Conservation (phyloP, 2,113 vertebrate genomes). For the Anseranas semipalmata region DNA sequence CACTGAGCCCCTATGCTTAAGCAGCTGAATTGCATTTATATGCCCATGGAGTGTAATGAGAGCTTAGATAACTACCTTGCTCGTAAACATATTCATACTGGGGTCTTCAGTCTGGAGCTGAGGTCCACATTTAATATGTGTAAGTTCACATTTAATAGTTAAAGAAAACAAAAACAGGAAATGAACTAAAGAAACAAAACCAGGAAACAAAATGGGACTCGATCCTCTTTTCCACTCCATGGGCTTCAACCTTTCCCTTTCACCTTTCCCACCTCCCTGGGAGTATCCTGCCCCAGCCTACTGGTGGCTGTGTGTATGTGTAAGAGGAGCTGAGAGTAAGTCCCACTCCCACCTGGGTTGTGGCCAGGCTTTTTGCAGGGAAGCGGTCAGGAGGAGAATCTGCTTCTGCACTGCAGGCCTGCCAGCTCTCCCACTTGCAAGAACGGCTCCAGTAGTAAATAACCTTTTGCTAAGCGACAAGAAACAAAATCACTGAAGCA, state of each 20-base stretch:
- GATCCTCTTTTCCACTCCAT: not conserved
- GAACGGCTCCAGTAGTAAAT: not conserved
- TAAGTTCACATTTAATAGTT: not conserved
- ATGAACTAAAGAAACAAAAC: not conserved
- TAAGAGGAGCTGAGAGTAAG: not conserved
- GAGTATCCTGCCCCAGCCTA: not conserved
- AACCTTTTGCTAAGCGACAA: not conserved
- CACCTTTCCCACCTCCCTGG: not conserved
- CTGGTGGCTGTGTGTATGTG: not conserved
- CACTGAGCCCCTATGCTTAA: not conserved
- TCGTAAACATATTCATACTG: not conserved
- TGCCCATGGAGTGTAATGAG: not conserved
- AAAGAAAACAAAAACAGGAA: not conserved
- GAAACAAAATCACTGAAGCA: not conserved
- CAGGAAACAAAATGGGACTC: not conserved
- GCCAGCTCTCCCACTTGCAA: not conserved
- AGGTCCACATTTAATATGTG: not conserved
- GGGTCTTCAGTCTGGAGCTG: not conserved
- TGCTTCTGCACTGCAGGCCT: fast-evolving
- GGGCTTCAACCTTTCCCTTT: not conserved
- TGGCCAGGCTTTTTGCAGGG: not conserved
- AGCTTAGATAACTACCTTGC: not conserved
- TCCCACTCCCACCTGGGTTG: not conserved
- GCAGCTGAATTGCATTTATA: not conserved
- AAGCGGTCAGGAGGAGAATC: not conserved